Base-by-base conservation (phyloP, 2,888 invertebrate species). In the Stenodera caucasica region DNA sequence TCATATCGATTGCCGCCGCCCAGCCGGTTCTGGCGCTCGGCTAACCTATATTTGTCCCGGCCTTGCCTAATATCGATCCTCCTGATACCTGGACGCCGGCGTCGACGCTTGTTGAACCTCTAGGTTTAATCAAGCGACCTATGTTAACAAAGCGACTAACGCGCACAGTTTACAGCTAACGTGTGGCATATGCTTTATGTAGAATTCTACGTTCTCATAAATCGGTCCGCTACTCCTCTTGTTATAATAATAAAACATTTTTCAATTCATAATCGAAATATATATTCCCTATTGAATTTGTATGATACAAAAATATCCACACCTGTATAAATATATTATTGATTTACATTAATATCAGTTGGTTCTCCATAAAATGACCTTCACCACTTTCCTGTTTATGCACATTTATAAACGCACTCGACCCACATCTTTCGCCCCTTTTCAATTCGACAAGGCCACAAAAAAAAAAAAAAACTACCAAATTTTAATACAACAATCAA, bases 11-110 rank as follows among this genome's bases (percentile, higher is more conserved):
- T 74, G 70, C 69, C 64, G 66, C 69, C 71, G 70, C 71, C 71
- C 70, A 66, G 71, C 75, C 73, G 72, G 70, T 69, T 65, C 70
- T 71, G 63, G 58, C 77, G 75, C 78, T 75, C 74, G 70, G 77
- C 76, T 77, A 76, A 76, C 81, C 79, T 78, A 80, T 78, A 81
- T 78, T 77, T 66, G 63, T 63, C 65, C 66, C 67, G 69, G 68
- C 70, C 70, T 68, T 67, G 68, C 68, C 68, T 66, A 69, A 65
- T 62, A 63, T 67, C 66, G 67, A 67, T 65, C 62, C 63, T 61
- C 64, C 59, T 62, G 66, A 60, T 64, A 70, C 70, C 70, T 70
- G 68, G 68, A 59, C 66, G 60, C 29, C 65, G 58, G 64, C 61
- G 61, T 67, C 69, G 63, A 65, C 66, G 60, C 63, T 58, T 63